These are phyloP conservation scores for Rotaria macrura DNA, from an alignment of 2,888 invertebrate species.

Conservation along the genomic window DNA sequence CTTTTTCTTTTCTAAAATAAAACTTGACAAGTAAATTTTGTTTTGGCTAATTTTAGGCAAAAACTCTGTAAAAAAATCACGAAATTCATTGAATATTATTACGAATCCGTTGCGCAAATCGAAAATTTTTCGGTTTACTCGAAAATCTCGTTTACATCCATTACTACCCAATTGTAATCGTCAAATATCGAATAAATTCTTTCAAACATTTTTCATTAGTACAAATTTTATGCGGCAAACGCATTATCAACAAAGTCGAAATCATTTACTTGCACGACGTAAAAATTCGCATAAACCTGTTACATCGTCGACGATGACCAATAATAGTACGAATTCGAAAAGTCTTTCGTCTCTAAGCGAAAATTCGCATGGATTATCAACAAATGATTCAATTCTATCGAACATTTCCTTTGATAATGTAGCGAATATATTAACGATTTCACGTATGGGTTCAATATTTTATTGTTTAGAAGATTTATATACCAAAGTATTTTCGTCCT, in stretches of 20 bases:
- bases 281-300: not conserved
- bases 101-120: not conserved
- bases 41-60: not conserved
- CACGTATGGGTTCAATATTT: not conserved
- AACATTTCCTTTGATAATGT: not conserved
- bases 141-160: not conserved
- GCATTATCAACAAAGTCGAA: not conserved
- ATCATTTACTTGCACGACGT: not conserved
- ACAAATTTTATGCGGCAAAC: not conserved
- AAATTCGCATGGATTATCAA: not conserved
- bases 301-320: not conserved
- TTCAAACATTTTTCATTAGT: not conserved
- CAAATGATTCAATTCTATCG: not conserved
- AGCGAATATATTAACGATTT: not conserved
- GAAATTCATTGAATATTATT: not conserved
- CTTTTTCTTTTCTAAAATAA: too few species aligned
- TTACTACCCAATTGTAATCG: not conserved
- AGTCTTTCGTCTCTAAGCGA: not conserved
- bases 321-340: not conserved
- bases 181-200: not conserved
- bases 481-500: not conserved
- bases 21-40: not conserved
- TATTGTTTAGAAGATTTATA: conserved; percentile 8
- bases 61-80: not conserved
- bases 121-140: not conserved